Evolutionary conservation across 1,140 invertebrate genomes (phyloP).

Genomic region (Phenacoccus solenopsis): DNA sequence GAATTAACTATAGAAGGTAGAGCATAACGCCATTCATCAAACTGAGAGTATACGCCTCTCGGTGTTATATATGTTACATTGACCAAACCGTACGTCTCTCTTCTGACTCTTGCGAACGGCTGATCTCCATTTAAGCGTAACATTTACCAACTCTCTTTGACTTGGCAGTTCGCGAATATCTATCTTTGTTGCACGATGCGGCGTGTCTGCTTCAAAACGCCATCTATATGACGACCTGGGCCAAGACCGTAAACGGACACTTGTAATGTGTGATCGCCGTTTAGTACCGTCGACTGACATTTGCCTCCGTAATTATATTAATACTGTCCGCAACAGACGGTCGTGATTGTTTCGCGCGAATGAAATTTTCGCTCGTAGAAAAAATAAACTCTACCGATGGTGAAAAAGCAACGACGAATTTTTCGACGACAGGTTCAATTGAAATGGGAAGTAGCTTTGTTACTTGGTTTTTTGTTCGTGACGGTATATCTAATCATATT

Average conservation of each 20-base stretch:
- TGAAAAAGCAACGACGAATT: no score
- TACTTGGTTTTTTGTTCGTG: no score
- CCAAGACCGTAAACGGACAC: neutral
- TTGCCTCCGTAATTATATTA: neutral
- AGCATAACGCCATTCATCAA: conserved; percentile 15
- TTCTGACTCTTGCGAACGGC: neutral
- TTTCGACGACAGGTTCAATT: no score
- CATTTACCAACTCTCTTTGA: neutral
- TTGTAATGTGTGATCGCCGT: neutral
- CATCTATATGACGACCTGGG: neutral
- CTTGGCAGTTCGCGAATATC: neutral
- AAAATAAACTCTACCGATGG: no score
- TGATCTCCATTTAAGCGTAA: neutral
- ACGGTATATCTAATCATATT: no score
- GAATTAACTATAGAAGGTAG: conserved; percentile 15
- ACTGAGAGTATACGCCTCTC: conserved; percentile 11
- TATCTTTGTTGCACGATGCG: no score
- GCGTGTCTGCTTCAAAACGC: neutral
- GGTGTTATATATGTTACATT: neutral
- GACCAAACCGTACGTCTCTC: neutral
- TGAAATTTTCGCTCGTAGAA: no score
- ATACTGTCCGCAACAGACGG: neutral
- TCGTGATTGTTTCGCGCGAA: no score
- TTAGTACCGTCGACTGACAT: neutral
- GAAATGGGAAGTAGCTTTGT: no score